Evolutionary conservation across 2,797 vertebrate genomes (phyloP).

Genomic region (Gymnoscopelus microlampas): DNA sequence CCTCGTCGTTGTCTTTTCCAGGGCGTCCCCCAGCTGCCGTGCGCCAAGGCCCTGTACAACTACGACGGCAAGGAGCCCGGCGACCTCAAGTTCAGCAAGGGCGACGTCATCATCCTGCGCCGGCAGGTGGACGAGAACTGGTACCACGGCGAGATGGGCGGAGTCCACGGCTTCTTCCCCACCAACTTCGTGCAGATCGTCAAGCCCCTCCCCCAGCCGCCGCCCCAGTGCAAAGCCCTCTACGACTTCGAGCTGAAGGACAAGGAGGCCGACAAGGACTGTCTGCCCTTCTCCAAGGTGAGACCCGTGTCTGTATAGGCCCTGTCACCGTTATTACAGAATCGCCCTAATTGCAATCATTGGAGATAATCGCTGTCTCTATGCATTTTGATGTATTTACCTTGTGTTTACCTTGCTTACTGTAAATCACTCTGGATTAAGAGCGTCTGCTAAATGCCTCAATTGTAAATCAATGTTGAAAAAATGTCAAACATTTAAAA

Average conservation of each 20-base stretch:
- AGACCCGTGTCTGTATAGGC: conserved; percentile 9
- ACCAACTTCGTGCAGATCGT: conserved; percentile 98
- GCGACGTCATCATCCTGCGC: conserved; percentile 96
- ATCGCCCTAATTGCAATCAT: too few relatives aligned
- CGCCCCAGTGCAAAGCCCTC: conserved; percentile 98
- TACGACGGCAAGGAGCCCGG: conserved; percentile 98
- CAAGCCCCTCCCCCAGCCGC: conserved; percentile 96
- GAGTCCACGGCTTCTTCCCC: conserved; percentile 97
- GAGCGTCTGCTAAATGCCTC: too few relatives aligned
- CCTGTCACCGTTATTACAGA: too few relatives aligned
- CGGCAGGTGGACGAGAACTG: conserved; percentile 99
- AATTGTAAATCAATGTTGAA: too few relatives aligned
- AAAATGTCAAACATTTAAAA: too few relatives aligned
- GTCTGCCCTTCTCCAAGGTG: conserved; percentile 97
- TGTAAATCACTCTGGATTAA: too few relatives aligned
- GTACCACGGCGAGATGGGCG: conserved; percentile 97
- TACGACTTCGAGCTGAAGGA: conserved; percentile 99
- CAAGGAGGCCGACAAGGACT: conserved; percentile 99
- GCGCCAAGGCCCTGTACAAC: conserved; percentile 98
- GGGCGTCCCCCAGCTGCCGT: conserved; percentile 95
- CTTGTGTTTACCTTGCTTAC: too few relatives aligned
- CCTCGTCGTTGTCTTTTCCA: conserved; percentile 50
- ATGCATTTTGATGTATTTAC: too few relatives aligned
- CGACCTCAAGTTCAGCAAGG: conserved; percentile 97
- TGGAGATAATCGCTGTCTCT: too few relatives aligned